Base-by-base conservation (phyloP, 2,113 vertebrate species). In the Cariama cristata region DNA sequence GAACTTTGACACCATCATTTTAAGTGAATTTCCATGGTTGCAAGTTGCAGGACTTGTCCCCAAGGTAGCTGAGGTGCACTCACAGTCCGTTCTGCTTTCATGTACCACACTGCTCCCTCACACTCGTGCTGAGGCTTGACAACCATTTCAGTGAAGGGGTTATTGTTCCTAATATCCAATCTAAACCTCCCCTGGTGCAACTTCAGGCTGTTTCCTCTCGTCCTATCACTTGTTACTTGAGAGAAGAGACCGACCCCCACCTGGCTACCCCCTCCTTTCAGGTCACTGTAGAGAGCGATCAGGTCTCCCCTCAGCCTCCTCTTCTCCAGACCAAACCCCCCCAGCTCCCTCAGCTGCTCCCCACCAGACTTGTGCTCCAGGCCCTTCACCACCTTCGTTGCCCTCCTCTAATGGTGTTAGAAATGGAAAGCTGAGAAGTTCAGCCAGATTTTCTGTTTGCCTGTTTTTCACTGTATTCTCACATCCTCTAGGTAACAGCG, bases 401-500 rank as follows among this genome's bases (percentile, higher is more conserved):
- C 27, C 17, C 15, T 82, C 82, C 62, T 86, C 16, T 83, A 89
- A 44, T 22, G 33, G 12, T 85, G 27, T 85, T 94, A 49, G n/a
- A 96, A 92, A 77, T 53, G 9, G 38, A 74, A 93, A 28, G 8
- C n/a, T 77, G 68, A 82, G 40, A 79, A 95, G n/a, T 81, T 95
- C 47, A 76, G 30, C 23, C 5, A 0, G 69, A 24, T 56, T 69
- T 74, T 58, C 20, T 83, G 45, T 77, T 92, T 87, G 44, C 53
- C 33, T 68, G n/a, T 86, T 96, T 92, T 90, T 92, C 58, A 23
- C 58, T 87, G 52, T 89, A 1, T 72, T 84, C 72, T 94, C 13
- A 3, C 82, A 71, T 91, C 66, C 62, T 95, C 53, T 85, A 99
- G 99, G 99, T 98, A 99, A 99, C 98, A 99, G 99, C 8, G 99